These are phyloP conservation scores for Drosophila fungiperda DNA, from an alignment of 2,888 invertebrate species.

Conservation along the genomic window DNA sequence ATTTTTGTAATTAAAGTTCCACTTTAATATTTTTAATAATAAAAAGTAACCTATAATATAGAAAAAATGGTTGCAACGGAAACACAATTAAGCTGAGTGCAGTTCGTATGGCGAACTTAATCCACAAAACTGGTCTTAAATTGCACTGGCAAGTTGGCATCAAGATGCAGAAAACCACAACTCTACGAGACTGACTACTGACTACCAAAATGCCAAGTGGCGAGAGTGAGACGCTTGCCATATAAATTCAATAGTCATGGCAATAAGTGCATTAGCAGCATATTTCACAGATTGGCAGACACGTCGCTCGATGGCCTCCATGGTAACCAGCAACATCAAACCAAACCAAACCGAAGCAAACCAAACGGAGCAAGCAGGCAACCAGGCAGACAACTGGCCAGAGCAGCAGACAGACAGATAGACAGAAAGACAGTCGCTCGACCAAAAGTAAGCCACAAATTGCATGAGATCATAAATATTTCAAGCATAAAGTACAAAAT, in stretches of 20 bases:
- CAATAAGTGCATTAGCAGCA: slow-evolving; percentile 80
- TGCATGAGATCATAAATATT: slow-evolving; percentile 80
- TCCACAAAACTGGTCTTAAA: slow-evolving; percentile 55
- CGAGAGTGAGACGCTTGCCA: slow-evolving; percentile 58
- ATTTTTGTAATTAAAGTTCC: not conserved
- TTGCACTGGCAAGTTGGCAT: slow-evolving; percentile 27
- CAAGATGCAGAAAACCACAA: slow-evolving; percentile 5
- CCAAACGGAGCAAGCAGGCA: slow-evolving; percentile 11
- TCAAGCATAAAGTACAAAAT: slow-evolving; percentile 80
- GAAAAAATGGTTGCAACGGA: slow-evolving; percentile 43
- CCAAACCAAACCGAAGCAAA: slow-evolving; percentile 5
- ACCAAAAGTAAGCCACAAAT: slow-evolving; percentile 79
- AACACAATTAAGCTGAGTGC: slow-evolving; percentile 70
- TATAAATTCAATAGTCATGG: slow-evolving; percentile 76
- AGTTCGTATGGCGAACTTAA: slow-evolving; percentile 41
- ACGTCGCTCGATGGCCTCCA: slow-evolving; percentile 66
- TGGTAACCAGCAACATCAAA: slow-evolving; percentile 24
- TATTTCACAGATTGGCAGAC: slow-evolving; percentile 80
- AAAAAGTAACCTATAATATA: not conserved
- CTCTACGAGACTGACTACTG: slow-evolving; percentile 1
- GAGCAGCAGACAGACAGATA: slow-evolving; percentile 35
- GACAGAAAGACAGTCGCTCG: slow-evolving; percentile 43
- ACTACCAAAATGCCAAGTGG: slow-evolving; percentile 31
- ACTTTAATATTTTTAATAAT: not conserved
- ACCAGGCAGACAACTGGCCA: slow-evolving; percentile 22